A percentile compares a stretch with the other conserved stretches of the same genome.
These are phyloP conservation scores for Erebia epiphron DNA, from an alignment of 2,888 invertebrate species.

Conservation along the genomic window DNA sequence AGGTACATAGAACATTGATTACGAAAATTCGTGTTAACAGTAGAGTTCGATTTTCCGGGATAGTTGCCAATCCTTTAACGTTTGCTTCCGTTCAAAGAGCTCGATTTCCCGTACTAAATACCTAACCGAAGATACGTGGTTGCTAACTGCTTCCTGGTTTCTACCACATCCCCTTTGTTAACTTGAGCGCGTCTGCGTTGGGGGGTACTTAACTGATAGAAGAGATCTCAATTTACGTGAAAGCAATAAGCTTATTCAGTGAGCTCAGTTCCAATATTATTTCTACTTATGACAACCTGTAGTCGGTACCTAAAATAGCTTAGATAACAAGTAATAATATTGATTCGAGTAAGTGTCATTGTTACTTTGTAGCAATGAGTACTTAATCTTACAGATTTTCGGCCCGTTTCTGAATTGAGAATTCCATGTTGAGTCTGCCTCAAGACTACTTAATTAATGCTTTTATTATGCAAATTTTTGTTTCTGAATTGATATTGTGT, in stretches of 20 bases:
- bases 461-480: too few species aligned
- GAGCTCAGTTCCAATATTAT: neutral
- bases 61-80: slow-evolving; percentile 23
- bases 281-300: neutral
- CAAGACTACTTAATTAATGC: too few species aligned
- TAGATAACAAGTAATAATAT: too few species aligned
- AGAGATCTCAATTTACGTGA: slow-evolving; percentile 11
- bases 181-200: slow-evolving; percentile 10
- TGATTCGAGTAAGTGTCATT: too few species aligned
- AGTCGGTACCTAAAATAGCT: neutral
- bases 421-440: too few species aligned
- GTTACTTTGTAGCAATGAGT: too few species aligned
- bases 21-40: slow-evolving; percentile 15
- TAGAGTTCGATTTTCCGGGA: slow-evolving; percentile 14
- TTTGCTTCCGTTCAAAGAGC: slow-evolving; percentile 24
- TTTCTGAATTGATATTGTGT: too few species aligned
- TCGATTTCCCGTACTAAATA: slow-evolving; percentile 34
- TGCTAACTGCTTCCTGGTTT: slow-evolving; percentile 20
- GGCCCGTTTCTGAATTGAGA: too few species aligned
- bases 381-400: too few species aligned
- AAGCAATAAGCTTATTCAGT: neutral
- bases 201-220: slow-evolving; percentile 12
- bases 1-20: neutral
- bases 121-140: slow-evolving; percentile 34
- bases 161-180: slow-evolving; percentile 22